Percentiles rank a stretch among this genome's conserved stretches.
Conservation (phyloP, 2,888 invertebrate genomes). For the Kuschelorhynchus macadamiae region DNA sequence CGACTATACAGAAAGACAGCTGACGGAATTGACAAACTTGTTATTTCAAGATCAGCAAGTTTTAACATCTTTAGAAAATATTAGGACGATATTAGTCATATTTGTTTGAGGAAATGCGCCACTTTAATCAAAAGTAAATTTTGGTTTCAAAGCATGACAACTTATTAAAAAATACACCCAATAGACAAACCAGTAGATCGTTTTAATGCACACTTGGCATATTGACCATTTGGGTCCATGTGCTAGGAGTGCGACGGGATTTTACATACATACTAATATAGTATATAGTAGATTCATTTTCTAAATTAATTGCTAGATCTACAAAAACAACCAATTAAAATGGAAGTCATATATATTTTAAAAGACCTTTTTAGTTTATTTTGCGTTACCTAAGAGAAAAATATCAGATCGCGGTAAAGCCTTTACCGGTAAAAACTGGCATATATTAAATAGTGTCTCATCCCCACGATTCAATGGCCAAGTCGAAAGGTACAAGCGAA, state of each 20-base stretch:
- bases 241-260: slow-evolving; percentile 17
- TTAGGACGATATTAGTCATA: slow-evolving; percentile 61
- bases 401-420: slow-evolving; percentile 35
- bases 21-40: slow-evolving; percentile 53
- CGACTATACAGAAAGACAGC: slow-evolving; percentile 44
- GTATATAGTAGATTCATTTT: slow-evolving; percentile 44
- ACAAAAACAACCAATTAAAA: slow-evolving; percentile 36
- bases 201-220: slow-evolving; percentile 11
- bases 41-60: slow-evolving; percentile 54
- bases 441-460: slow-evolving; percentile 24
- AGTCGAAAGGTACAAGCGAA: slow-evolving; percentile 43
- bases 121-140: slow-evolving; percentile 55
- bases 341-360: slow-evolving; percentile 36
- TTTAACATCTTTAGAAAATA: slow-evolving; percentile 60
- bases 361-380: slow-evolving; percentile 46
- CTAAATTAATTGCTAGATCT: slow-evolving; percentile 38
- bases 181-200: slow-evolving; percentile 40
- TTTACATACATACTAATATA: slow-evolving; percentile 40
- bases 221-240: slow-evolving; percentile 37
- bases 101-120: slow-evolving; percentile 53
- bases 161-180: slow-evolving; percentile 44
- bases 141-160: slow-evolving; percentile 35
- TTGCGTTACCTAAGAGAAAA: slow-evolving; percentile 36
- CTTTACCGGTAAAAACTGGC: slow-evolving; percentile 21
- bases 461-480: slow-evolving; percentile 39